phyloP scores from a whole-genome alignment of 2,888 invertebrate genomes.

The Keiferia lycopersicella region DNA sequence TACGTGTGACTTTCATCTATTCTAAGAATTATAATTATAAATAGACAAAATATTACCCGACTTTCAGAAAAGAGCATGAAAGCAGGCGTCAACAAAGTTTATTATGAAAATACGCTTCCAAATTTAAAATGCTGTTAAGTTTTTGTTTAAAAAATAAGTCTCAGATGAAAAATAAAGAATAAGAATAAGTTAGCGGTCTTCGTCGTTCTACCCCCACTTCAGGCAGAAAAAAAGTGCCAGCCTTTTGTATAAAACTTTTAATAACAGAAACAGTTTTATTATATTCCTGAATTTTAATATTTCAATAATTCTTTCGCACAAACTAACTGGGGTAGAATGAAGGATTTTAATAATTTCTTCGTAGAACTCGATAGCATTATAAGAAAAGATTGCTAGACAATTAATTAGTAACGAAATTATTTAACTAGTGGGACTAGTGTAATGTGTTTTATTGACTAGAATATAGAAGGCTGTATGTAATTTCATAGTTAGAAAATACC shows the following conservation, averaged over 20 bases:
- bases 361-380: too few species aligned
- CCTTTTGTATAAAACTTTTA: constrained; percentile 48
- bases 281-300: constrained; percentile 27
- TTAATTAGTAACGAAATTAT: too few species aligned
- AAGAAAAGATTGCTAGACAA: too few species aligned
- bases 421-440: too few species aligned
- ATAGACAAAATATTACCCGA: not conserved
- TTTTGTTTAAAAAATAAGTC: constrained; percentile 53
- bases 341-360: too few species aligned
- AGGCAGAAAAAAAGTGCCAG: constrained; percentile 41
- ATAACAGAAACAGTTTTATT: constrained; percentile 51
- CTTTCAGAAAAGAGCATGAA: not conserved
- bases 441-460: too few species aligned
- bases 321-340: not conserved
- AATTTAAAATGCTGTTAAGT: constrained; percentile 52
- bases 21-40: too few species aligned
- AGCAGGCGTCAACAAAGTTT: constrained; percentile 32
- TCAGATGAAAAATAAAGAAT: constrained; percentile 53
- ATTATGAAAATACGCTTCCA: constrained; percentile 43
- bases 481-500: too few species aligned
- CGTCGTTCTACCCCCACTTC: constrained; percentile 53
- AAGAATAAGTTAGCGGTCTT: constrained; percentile 45
- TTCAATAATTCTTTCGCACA: constrained; percentile 3
- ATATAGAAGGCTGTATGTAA: too few species aligned
- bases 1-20: too few species aligned